These are phyloP conservation scores for Drusus annulatus DNA, from an alignment of 1,140 invertebrate genomes.

Conservation along the genomic window DNA sequence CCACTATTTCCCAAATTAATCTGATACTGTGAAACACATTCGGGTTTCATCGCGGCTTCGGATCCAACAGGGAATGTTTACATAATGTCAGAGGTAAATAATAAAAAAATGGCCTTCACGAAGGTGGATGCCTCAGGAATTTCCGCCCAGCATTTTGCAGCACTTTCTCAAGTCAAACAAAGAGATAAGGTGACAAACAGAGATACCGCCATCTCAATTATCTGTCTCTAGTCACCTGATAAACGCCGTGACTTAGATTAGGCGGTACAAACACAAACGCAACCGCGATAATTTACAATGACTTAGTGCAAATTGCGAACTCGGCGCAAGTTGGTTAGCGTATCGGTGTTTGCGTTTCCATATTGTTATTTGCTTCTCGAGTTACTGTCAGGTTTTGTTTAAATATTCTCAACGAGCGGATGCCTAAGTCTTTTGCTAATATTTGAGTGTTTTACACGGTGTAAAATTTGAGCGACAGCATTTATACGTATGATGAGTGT, in stretches of 20 bases:
- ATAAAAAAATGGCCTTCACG: too few species aligned
- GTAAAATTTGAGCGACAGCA: not conserved
- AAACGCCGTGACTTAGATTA: not conserved
- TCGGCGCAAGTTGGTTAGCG: not conserved
- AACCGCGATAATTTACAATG: not conserved
- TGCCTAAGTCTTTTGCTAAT: not conserved
- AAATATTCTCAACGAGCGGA: not conserved
- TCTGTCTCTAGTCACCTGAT: not conserved
- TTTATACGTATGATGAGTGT: not conserved
- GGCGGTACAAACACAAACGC: not conserved
- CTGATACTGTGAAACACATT: too few species aligned
- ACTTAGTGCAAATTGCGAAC: slow-evolving; percentile 6
- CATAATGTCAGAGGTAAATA: too few species aligned
- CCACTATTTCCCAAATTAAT: too few species aligned
- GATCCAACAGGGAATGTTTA: too few species aligned
- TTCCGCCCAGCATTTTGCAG: too few species aligned
- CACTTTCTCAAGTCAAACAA: too few species aligned
- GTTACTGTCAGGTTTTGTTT: not conserved
- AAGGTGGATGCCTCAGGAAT: too few species aligned
- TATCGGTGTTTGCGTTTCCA: slow-evolving; percentile 3
- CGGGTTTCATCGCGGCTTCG: too few species aligned
- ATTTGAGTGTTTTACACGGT: not conserved
- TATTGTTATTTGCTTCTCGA: not conserved
- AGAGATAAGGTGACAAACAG: too few species aligned
- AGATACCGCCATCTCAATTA: not conserved